These are phyloP conservation scores for Limnephilus marmoratus DNA, from an alignment of 2,888 invertebrate species.

Conservation along the genomic window DNA sequence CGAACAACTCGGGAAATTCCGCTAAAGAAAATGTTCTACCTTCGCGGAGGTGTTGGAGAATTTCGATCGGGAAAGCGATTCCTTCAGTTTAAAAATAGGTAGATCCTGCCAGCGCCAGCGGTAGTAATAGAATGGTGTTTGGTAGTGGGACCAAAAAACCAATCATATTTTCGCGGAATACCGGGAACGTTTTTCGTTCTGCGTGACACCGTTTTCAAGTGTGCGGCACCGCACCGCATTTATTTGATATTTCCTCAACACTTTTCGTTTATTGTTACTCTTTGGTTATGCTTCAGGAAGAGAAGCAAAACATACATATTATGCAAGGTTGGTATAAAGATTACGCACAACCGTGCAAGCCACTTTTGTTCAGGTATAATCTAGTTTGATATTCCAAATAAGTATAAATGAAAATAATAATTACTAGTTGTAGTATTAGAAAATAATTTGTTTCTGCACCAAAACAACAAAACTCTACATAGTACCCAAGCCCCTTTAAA, in stretches of 20 bases:
- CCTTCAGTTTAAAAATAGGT: background rate
- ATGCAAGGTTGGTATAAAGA: too few species aligned
- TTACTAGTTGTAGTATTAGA: too few species aligned
- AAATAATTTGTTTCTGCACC: too few species aligned
- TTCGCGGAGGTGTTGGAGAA: background rate
- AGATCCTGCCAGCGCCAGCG: background rate
- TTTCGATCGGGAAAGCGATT: slow-evolving; percentile 20
- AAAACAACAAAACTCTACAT: too few species aligned
- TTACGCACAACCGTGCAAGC: too few species aligned
- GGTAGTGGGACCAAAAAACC: background rate
- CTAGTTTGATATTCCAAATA: too few species aligned
- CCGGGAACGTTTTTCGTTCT: background rate
- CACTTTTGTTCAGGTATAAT: too few species aligned
- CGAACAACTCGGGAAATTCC: background rate
- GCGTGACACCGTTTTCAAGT: background rate
- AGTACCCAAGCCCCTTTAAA: too few species aligned
- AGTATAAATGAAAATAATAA: too few species aligned
- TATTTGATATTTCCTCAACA: background rate
- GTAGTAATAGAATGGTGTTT: background rate
- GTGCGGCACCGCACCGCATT: background rate
- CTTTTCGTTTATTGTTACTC: background rate
- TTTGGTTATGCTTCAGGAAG: background rate
- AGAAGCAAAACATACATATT: background rate
- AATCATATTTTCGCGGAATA: background rate
- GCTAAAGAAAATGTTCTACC: background rate